These are phyloP conservation scores for Synodontis membranacea DNA, from an alignment of 2,113 vertebrate genomes.

Conservation along the genomic window DNA sequence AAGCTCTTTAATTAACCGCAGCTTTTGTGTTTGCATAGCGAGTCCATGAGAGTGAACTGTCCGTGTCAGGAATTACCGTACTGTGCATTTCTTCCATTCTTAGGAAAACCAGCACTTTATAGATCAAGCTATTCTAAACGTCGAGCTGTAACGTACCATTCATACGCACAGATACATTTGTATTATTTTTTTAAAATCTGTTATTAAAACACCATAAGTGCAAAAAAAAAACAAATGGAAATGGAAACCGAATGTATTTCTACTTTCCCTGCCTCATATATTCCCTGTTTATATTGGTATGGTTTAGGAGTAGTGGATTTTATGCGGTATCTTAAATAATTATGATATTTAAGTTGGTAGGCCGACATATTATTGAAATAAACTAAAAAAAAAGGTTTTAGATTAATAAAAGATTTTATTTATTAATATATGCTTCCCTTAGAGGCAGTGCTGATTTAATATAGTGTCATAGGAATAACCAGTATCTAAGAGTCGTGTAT, in stretches of 20 bases:
- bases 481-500: neutral
- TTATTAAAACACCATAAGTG: slow-evolving; percentile 71
- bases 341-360: neutral
- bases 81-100: neutral
- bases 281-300: neutral
- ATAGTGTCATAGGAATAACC: neutral
- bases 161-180: neutral
- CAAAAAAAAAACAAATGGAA: slow-evolving; percentile 69
- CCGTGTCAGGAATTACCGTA: neutral
- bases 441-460: slow-evolving; percentile 30
- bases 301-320: neutral
- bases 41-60: neutral
- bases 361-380: neutral
- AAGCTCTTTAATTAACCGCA: neutral
- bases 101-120: slow-evolving; percentile 43
- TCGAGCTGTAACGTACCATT: neutral
- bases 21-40: slow-evolving; percentile 4
- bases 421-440: neutral
- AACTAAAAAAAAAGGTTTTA: neutral
- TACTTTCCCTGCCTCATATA: neutral
- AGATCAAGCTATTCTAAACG: neutral
- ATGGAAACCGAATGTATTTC: slow-evolving; percentile 53
- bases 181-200: slow-evolving; percentile 26
- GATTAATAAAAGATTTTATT: neutral
- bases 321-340: neutral